These are phyloP conservation scores for Oxytorus armatus DNA, from an alignment of 2,888 invertebrate species.

Conservation along the genomic window DNA sequence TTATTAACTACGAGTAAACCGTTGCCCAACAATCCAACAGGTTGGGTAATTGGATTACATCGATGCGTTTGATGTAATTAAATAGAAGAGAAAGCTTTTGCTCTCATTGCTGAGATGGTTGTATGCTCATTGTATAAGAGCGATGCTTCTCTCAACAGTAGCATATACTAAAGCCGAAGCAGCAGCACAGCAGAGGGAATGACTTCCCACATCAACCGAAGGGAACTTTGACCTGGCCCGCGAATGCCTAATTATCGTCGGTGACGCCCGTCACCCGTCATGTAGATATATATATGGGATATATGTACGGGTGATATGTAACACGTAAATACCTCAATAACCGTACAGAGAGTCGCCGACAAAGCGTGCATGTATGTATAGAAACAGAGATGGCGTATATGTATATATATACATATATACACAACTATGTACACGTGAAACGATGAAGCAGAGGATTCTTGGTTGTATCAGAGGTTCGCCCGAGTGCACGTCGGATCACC, in stretches of 20 bases:
- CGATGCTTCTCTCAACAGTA: slow-evolving; percentile 37
- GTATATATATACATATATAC: neutral
- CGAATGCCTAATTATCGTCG: slow-evolving; percentile 63
- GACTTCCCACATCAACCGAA: slow-evolving; percentile 56
- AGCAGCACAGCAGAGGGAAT: slow-evolving; percentile 53
- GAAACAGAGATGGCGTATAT: neutral
- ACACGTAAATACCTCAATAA: slow-evolving; percentile 28
- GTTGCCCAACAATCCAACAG: neutral
- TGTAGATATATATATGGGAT: slow-evolving; percentile 13
- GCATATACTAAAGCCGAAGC: slow-evolving; percentile 6
- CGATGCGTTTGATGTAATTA: slow-evolving; percentile 40
- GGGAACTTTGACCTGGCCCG: slow-evolving; percentile 64
- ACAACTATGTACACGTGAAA: neutral
- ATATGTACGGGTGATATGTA: slow-evolving; percentile 3
- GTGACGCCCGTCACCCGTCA: slow-evolving; percentile 50
- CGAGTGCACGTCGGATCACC: slow-evolving; percentile 49
- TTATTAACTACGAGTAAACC: no score
- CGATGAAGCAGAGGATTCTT: slow-evolving; percentile 19
- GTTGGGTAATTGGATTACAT: slow-evolving; percentile 42
- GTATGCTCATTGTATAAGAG: slow-evolving; percentile 3
- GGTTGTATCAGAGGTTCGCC: slow-evolving; percentile 28
- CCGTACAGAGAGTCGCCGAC: slow-evolving; percentile 24
- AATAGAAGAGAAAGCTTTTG: slow-evolving; percentile 43
- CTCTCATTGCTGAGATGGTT: slow-evolving; percentile 26
- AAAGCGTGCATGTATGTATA: slow-evolving; percentile 9